Evolutionary conservation across 1,140 invertebrate genomes (phyloP).

Genomic region (Glomeris maerens): DNA sequence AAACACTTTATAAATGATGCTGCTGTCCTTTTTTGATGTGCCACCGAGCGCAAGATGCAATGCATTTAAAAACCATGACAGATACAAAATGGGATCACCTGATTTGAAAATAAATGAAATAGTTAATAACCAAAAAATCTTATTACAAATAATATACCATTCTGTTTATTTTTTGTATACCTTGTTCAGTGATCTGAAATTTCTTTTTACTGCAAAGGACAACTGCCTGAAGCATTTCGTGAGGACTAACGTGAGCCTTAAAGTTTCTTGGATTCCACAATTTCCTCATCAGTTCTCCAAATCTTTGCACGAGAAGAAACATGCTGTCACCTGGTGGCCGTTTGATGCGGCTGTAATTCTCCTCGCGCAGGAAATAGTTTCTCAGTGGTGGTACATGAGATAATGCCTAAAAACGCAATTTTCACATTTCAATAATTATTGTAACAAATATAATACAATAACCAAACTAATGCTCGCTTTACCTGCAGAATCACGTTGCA

Average conservation of each 20-base stretch:
- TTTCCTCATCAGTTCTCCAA: conserved; percentile 94
- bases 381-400: conserved; percentile 86
- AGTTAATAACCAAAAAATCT: conserved; percentile 7
- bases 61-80: conserved; percentile 46
- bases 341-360: conserved; percentile 77
- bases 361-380: conserved; percentile 87
- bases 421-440: conserved; percentile 1
- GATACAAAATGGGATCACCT: conserved; percentile 93
- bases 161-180: too few species aligned
- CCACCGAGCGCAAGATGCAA: conserved; percentile 36
- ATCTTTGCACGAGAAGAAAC: conserved; percentile 84
- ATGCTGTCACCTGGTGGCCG: conserved; percentile 81
- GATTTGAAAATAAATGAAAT: conserved; percentile 14
- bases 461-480: conserved; percentile 19
- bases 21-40: conserved; percentile 53
- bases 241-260: conserved; percentile 97
- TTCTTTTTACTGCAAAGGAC: conserved; percentile 95
- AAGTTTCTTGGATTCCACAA: conserved; percentile 99
- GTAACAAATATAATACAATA: neutral
- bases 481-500: conserved; percentile 97
- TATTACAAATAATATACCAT: too few species aligned
- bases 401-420: conserved; percentile 49
- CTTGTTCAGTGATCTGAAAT: conserved; percentile 97
- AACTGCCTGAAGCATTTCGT: conserved; percentile 99
- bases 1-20: conserved; percentile 90